A percentile compares a stretch with the other conserved stretches of the same genome.
These are phyloP conservation scores for Actinernus sp. DNA, from an alignment of 92 coral and sea anemone genomes.

Conservation along the genomic window DNA sequence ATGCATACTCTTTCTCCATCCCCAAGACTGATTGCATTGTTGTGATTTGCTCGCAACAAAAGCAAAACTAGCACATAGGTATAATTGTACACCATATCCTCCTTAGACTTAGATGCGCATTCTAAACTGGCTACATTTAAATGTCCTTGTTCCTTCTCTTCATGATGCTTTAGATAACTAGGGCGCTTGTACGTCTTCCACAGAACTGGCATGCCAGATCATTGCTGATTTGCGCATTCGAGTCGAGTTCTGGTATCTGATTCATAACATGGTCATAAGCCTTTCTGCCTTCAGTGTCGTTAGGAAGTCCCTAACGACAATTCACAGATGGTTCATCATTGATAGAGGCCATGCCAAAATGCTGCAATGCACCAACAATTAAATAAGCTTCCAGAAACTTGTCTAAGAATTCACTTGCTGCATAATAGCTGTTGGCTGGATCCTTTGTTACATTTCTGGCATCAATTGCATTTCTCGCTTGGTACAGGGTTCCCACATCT, in stretches of 20 bases:
- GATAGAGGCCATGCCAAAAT: too few species aligned
- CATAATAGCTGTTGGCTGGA: slow-evolving; percentile 59
- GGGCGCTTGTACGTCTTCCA: slow-evolving; percentile 22
- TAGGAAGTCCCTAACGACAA: too few species aligned
- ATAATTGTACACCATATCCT: slow-evolving; percentile 45
- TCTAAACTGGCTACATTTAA: not conserved
- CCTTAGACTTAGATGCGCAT: not conserved
- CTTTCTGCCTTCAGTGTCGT: too few species aligned
- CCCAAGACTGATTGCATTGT: slow-evolving; percentile 58
- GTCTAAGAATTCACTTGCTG: slow-evolving; percentile 59
- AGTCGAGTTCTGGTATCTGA: slow-evolving; percentile 30
- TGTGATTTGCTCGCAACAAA: slow-evolving; percentile 33
- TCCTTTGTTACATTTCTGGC: slow-evolving; percentile 64
- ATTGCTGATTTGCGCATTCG: slow-evolving; percentile 31
- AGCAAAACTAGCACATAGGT: slow-evolving; percentile 43
- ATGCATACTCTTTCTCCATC: slow-evolving; percentile 45
- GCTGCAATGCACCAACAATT: too few species aligned
- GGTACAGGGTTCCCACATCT: slow-evolving; percentile 63
- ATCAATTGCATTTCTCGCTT: slow-evolving; percentile 49
- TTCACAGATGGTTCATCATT: too few species aligned
- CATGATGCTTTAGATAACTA: slow-evolving; percentile 28
- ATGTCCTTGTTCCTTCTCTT: slow-evolving; percentile 20
- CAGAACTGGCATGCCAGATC: slow-evolving; percentile 41
- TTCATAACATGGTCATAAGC: slow-evolving; percentile 51
- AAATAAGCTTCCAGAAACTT: slow-evolving; percentile 58